phyloP scores from a whole-genome alignment of 2,888 invertebrate genomes.

The Dryobota labecula region DNA sequence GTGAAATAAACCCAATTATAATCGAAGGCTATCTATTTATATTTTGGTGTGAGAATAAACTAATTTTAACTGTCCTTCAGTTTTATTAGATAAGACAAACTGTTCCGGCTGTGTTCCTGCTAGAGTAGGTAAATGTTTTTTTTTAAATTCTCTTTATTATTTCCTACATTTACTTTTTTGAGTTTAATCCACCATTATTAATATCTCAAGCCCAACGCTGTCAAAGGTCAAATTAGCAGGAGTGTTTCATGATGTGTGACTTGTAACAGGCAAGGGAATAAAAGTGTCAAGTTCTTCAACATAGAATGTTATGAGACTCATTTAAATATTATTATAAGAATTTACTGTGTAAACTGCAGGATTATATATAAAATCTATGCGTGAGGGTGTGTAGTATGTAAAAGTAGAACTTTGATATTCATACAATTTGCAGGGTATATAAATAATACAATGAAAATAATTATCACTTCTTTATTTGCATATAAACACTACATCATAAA shows the following conservation, averaged over 20 bases:
- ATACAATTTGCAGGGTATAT: background rate
- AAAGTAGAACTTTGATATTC: background rate
- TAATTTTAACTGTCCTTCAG: conserved; percentile 11
- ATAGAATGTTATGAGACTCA: background rate
- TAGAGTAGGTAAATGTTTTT: background rate
- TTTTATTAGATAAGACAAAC: background rate
- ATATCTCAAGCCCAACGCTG: background rate
- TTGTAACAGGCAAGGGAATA: background rate
- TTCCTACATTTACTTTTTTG: background rate
- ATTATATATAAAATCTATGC: background rate
- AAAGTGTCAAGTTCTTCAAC: background rate
- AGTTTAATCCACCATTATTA: background rate
- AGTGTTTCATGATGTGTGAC: background rate
- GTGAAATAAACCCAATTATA: conserved; percentile 16
- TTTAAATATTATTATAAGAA: background rate
- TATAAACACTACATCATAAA: conserved; percentile 22
- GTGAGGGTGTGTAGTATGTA: background rate
- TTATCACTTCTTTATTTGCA: conserved; percentile 49
- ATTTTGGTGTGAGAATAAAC: conserved; percentile 12
- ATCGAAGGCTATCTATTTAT: background rate
- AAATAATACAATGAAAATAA: conserved; percentile 27
- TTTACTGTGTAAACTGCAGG: background rate
- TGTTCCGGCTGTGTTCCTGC: conserved; percentile 8
- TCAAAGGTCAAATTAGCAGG: background rate
- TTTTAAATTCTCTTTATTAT: background rate